Conservation (phyloP, 1,140 invertebrate species). For the Lanistes nyassanus region DNA sequence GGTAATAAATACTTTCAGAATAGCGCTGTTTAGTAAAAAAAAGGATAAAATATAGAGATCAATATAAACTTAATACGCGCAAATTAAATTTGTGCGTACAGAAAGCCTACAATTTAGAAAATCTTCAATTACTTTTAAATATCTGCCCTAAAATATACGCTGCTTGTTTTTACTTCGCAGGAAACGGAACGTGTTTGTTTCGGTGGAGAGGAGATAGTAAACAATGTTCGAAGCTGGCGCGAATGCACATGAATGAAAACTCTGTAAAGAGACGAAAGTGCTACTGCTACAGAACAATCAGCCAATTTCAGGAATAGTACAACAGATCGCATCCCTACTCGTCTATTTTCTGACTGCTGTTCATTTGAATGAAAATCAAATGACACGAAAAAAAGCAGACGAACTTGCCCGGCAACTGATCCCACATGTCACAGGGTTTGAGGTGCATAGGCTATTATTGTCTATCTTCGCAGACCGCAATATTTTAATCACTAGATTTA, state of each 20-base stretch:
- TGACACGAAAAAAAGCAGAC: slow-evolving; percentile 27
- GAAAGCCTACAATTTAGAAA: no score
- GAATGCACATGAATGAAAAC: slow-evolving; percentile 3
- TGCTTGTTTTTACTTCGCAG: neutral
- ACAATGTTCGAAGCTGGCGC: slow-evolving; percentile 17
- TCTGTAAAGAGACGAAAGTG: neutral
- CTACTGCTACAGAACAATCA: neutral
- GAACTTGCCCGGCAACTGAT: slow-evolving; percentile 24
- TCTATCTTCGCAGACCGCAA: no score
- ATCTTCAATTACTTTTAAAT: no score
- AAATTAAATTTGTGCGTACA: no score
- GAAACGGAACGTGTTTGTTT: slow-evolving; percentile 19
- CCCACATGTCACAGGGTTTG: slow-evolving; percentile 30
- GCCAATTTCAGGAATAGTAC: neutral
- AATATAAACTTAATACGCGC: no score
- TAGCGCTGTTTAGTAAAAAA: no score
- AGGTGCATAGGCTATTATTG: no score
- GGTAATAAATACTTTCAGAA: no score
- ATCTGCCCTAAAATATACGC: no score
- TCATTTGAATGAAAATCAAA: neutral
- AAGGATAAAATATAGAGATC: no score
- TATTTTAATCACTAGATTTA: no score
- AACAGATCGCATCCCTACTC: neutral
- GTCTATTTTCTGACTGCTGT: neutral
- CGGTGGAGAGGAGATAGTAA: slow-evolving; percentile 19